Conservation (phyloP, 2,888 invertebrate species). For the Dasysyrphus albostriatus region DNA sequence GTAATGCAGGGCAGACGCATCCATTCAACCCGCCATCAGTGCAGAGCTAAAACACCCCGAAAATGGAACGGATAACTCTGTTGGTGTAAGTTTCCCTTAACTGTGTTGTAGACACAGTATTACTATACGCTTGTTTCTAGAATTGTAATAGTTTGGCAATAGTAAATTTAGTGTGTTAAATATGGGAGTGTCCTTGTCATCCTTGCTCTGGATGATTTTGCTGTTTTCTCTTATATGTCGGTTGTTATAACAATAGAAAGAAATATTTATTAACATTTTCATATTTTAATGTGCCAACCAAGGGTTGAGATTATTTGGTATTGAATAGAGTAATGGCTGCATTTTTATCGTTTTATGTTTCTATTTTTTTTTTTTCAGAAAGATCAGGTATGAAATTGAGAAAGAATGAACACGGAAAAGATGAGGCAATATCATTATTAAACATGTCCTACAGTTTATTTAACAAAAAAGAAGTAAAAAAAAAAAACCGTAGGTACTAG, state of each 20-base stretch:
- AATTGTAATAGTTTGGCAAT: slow-evolving; percentile 67
- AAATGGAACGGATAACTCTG: slow-evolving; percentile 27
- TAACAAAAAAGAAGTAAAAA: no score
- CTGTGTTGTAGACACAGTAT: slow-evolving; percentile 60
- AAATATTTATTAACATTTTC: slow-evolving; percentile 73
- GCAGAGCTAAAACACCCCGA: slow-evolving; percentile 19
- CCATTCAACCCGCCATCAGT: slow-evolving; percentile 71
- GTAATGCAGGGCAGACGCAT: slow-evolving; percentile 72
- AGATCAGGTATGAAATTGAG: slow-evolving; percentile 31
- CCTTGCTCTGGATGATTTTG: slow-evolving; percentile 49
- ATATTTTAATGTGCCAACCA: slow-evolving; percentile 58
- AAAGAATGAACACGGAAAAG: not conserved
- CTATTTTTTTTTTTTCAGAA: slow-evolving; percentile 10
- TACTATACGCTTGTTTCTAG: slow-evolving; percentile 48
- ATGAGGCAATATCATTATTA: slow-evolving; percentile 5
- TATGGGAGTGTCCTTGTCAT: slow-evolving; percentile 83
- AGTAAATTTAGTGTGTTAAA: slow-evolving; percentile 80
- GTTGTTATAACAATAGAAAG: slow-evolving; percentile 61
- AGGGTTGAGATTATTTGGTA: slow-evolving; percentile 43
- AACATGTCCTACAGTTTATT: slow-evolving; percentile 7
- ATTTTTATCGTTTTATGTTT: slow-evolving; percentile 39
- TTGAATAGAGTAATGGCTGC: slow-evolving; percentile 58
- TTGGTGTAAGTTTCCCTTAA: slow-evolving; percentile 65
- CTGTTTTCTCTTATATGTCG: slow-evolving; percentile 39
- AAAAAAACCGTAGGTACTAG: no score